Evolutionary conservation across 2,888 invertebrate species (phyloP).

Genomic region (Oxytorus armatus): DNA sequence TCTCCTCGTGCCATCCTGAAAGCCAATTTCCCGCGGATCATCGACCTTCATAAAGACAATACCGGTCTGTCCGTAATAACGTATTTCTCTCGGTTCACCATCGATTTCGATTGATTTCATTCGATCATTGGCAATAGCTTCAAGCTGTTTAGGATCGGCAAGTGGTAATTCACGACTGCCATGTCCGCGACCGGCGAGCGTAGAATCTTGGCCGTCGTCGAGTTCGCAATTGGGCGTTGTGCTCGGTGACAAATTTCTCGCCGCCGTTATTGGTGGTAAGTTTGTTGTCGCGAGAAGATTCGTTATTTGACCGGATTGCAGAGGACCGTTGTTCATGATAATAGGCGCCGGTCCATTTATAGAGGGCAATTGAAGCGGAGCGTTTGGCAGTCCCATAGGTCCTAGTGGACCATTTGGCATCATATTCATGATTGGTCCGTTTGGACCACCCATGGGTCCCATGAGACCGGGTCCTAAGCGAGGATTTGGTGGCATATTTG

Average conservation of each 20-base stretch:
- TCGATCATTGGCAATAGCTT: conserved; percentile 88
- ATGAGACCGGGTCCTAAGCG: conserved; percentile 78
- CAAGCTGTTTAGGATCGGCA: conserved; percentile 84
- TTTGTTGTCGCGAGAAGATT: conserved; percentile 69
- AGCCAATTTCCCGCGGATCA: conserved; percentile 94
- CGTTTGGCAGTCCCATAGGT: conserved; percentile 73
- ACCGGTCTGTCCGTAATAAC: conserved; percentile 94
- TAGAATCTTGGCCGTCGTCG: conserved; percentile 71
- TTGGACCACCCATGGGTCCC: conserved; percentile 71
- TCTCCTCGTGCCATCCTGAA: conserved; percentile 91
- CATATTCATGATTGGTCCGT: conserved; percentile 66
- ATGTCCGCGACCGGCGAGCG: conserved; percentile 45
- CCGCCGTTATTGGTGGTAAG: conserved; percentile 60
- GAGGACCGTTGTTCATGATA: conserved; percentile 76
- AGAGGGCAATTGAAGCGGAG: conserved; percentile 70
- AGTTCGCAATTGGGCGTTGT: conserved; percentile 73
- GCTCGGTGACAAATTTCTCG: conserved; percentile 74
- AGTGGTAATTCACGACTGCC: conserved; percentile 82
- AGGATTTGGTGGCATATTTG: conserved; percentile 76
- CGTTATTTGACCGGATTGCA: conserved; percentile 55
- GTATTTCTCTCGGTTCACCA: conserved; percentile 91
- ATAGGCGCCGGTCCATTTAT: conserved; percentile 76
- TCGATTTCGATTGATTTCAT: conserved; percentile 94
- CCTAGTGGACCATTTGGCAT: conserved; percentile 73
- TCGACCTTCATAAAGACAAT: conserved; percentile 94